These are phyloP conservation scores for Girardinus metallicus DNA, from an alignment of 2,797 vertebrate species.

Conservation along the genomic window DNA sequence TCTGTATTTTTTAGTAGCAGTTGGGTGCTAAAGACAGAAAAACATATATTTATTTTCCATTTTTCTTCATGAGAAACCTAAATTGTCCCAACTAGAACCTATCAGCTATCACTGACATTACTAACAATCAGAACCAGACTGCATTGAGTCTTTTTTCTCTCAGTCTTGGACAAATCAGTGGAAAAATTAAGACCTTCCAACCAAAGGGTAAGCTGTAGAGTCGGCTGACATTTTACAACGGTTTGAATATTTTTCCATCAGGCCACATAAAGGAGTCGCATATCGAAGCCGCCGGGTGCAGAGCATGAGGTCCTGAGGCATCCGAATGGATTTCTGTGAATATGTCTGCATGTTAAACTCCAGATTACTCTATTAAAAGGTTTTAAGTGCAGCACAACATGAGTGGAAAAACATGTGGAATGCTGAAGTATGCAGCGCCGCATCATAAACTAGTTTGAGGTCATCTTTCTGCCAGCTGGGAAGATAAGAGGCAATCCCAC, in stretches of 20 bases:
- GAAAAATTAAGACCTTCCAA: constrained; percentile 1
- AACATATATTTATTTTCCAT: neutral
- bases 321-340: constrained; percentile 16
- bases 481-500: constrained; percentile 63
- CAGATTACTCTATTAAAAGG: neutral
- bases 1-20: neutral
- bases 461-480: constrained; percentile 50
- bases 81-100: neutral
- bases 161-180: neutral
- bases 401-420: constrained; percentile 2
- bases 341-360: constrained; percentile 15
- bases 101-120: neutral
- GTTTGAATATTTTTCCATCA: constrained; percentile 47
- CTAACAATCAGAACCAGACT: neutral
- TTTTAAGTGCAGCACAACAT: constrained; percentile 11
- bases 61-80: neutral
- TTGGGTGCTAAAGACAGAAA: neutral
- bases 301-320: constrained; percentile 10
- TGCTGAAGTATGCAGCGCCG: neutral
- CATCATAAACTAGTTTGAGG: constrained; percentile 32
- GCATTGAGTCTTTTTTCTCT: neutral
- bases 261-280: constrained; percentile 25
- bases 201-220: neutral
- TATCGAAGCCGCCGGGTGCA: neutral
- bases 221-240: neutral